These are phyloP conservation scores for Carduelis carduelis DNA, from an alignment of 2,797 vertebrate genomes.

Conservation along the genomic window DNA sequence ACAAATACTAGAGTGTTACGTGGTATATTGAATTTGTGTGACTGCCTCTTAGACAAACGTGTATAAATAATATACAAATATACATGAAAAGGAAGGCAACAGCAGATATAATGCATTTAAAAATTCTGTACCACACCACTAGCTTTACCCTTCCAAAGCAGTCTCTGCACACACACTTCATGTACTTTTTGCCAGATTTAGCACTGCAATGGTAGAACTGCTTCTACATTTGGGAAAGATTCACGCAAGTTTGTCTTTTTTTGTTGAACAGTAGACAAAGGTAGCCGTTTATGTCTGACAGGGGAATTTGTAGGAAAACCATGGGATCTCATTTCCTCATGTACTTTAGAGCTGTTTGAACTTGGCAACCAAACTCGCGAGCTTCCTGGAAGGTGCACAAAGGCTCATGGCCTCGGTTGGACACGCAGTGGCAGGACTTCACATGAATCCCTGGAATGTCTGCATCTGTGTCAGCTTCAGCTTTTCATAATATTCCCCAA, in stretches of 20 bases:
- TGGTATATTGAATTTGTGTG: neutral
- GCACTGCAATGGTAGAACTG: neutral
- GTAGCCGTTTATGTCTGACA: constrained; percentile 41
- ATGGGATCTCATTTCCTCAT: constrained; percentile 35
- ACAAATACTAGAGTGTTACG: neutral
- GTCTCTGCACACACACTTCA: neutral
- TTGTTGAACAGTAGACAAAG: constrained; percentile 23
- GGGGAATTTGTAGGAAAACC: constrained; percentile 43
- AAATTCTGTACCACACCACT: neutral
- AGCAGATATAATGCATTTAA: neutral
- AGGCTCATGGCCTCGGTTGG: neutral
- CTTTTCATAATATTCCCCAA: constrained; percentile 20
- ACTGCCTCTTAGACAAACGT: neutral
- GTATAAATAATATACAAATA: neutral
- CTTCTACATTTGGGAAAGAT: constrained; percentile 42
- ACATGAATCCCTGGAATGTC: constrained; percentile 19
- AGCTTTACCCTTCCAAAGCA: neutral
- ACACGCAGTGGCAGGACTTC: neutral
- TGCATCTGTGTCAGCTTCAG: neutral
- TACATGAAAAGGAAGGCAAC: neutral
- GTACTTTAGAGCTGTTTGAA: constrained; percentile 47
- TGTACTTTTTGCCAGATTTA: neutral
- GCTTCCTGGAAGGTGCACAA: constrained; percentile 56
- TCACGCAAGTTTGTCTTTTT: neutral
- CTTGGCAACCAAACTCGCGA: constrained; percentile 36